These are phyloP conservation scores for Zootoca vivipara DNA, from an alignment of 2,113 vertebrate species.

Conservation along the genomic window DNA sequence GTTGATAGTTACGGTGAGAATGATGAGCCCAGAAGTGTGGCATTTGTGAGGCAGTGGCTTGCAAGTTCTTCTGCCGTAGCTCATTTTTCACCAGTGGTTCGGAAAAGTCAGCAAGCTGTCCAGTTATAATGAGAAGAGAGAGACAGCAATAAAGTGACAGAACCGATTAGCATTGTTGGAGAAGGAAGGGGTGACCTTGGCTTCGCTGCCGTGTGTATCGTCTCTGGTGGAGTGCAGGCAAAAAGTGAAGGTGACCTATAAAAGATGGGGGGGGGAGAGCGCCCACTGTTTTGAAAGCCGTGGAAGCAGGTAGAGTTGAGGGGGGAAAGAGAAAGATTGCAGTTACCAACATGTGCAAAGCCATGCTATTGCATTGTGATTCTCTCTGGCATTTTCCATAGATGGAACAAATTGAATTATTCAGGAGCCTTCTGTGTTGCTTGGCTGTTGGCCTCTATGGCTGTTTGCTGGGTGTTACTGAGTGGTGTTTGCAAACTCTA, in stretches of 20 bases:
- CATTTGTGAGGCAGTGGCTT: background rate
- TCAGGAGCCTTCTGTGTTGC: background rate
- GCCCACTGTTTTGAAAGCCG: background rate
- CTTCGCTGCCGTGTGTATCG: background rate
- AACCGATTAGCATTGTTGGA: background rate
- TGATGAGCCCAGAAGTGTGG: background rate
- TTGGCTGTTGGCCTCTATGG: background rate
- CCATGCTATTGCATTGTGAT: background rate
- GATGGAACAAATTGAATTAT: conserved; percentile 19
- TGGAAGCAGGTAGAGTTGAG: background rate
- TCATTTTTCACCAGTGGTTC: background rate
- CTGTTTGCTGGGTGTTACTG: background rate
- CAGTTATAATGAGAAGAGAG: background rate
- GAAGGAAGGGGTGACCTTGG: background rate
- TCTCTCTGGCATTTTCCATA: background rate
- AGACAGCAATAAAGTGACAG: background rate
- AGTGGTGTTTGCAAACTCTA: background rate
- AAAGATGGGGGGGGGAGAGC: background rate
- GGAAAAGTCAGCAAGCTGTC: background rate
- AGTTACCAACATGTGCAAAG: too few relatives aligned
- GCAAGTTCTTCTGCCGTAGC: background rate
- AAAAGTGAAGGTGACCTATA: background rate
- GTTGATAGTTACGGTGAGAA: background rate
- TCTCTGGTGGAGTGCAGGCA: background rate
- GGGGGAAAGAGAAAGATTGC: background rate